Conservation (phyloP, 2,888 invertebrate genomes). For the Acanthosoma haemorrhoidale region DNA sequence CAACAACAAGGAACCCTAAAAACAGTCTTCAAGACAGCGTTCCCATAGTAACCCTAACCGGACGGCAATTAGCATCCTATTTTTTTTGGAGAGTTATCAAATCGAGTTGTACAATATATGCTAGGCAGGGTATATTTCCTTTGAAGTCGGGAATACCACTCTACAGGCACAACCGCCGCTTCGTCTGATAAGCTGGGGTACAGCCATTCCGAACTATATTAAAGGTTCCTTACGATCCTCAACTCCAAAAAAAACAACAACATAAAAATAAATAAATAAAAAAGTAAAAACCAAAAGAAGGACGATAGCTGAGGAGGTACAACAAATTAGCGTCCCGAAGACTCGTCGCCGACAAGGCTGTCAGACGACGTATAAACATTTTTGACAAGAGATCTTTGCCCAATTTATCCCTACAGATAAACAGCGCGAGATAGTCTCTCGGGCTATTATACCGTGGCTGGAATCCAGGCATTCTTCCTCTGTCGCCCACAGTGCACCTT, state of each 20-base stretch:
- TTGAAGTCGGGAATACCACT: background rate
- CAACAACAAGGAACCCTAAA: no score
- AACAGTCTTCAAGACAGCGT: background rate
- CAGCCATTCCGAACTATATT: background rate
- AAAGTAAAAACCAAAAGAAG: background rate
- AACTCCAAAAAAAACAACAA: background rate
- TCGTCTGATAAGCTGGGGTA: background rate
- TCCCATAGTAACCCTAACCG: background rate
- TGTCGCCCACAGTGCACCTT: background rate
- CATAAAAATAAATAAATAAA: no score
- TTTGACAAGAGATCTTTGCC: background rate
- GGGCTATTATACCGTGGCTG: background rate
- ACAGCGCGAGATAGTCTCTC: background rate
- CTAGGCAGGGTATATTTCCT: background rate
- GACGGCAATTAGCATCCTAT: background rate
- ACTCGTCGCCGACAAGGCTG: background rate
- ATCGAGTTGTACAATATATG: background rate
- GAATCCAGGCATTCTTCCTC: background rate
- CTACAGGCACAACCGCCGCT: background rate
- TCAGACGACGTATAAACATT: constrained; percentile 2
- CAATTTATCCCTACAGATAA: background rate
- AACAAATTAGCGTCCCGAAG: constrained; percentile 5
- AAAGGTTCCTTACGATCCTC: background rate
- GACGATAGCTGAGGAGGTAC: background rate
- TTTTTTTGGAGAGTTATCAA: background rate